phyloP scores from a whole-genome alignment of 1,140 invertebrate genomes.

The Pseudomyrmex sp. region DNA sequence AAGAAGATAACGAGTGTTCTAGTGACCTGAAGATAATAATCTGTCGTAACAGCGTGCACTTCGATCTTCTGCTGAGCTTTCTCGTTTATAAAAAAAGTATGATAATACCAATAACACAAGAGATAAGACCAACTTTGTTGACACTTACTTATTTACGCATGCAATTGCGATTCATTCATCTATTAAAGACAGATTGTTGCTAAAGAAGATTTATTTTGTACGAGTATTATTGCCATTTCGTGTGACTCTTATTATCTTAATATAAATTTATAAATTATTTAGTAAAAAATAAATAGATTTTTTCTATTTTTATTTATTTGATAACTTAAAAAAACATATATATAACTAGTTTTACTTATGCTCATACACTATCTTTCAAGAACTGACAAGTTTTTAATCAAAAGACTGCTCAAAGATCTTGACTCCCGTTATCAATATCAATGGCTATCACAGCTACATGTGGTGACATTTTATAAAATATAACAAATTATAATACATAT shows the following conservation, averaged over 20 bases:
- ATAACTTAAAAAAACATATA: background rate
- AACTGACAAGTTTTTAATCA: no score
- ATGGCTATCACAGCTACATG: background rate
- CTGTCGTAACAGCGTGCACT: conserved; percentile 30
- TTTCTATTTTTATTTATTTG: background rate
- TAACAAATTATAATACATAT: no score
- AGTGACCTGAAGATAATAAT: conserved; percentile 58
- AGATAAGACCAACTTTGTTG: background rate
- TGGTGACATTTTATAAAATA: no score
- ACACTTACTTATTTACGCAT: background rate
- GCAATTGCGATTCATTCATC: background rate
- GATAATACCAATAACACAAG: conserved; percentile 3
- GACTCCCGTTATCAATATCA: background rate
- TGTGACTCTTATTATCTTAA: background rate
- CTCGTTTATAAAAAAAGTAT: background rate
- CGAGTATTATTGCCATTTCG: background rate
- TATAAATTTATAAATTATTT: background rate
- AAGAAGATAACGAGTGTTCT: conserved; percentile 47
- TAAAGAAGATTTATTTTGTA: background rate
- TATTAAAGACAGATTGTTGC: no score
- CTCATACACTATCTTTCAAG: no score
- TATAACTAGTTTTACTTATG: background rate
- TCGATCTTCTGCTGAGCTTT: conserved; percentile 26
- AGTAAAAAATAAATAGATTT: no score
- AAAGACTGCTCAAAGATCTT: no score